Percentiles rank a stretch among this genome's conserved stretches.
phyloP scores from a whole-genome alignment of 1,140 invertebrate species.

The Drusus annulatus region DNA sequence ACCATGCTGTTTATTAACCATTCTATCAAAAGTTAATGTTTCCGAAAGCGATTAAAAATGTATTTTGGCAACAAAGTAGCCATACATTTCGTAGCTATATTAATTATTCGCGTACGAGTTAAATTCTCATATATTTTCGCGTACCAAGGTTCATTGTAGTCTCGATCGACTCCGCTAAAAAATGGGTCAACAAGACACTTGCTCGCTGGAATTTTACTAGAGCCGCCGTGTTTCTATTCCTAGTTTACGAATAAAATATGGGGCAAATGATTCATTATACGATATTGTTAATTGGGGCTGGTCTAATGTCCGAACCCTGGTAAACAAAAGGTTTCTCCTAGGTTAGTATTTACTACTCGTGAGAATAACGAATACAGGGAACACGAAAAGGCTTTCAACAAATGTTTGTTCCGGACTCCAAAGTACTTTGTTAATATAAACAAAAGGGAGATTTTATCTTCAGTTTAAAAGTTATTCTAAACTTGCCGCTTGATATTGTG shows the following conservation, averaged over 20 bases:
- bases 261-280: background rate
- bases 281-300: background rate
- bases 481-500: background rate
- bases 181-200: slow-evolving; percentile 21
- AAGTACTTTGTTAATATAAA: slow-evolving; percentile 24
- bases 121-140: background rate
- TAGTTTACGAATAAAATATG: background rate
- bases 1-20: no score
- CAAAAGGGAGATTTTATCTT: slow-evolving; percentile 20
- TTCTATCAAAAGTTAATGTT: no score
- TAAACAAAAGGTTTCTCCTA: background rate
- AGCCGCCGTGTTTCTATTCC: background rate
- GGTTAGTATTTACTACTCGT: background rate
- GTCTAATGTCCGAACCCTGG: background rate
- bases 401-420: background rate
- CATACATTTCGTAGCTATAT: background rate
- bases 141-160: background rate
- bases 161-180: background rate
- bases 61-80: background rate
- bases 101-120: background rate
- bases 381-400: slow-evolving; percentile 30
- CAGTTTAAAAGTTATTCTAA: slow-evolving; percentile 18
- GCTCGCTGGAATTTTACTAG: background rate
- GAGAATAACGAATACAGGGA: slow-evolving; percentile 2
- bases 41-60: background rate